Conservation (phyloP, 2,888 invertebrate genomes). For the Drosophila parthenogenetica region DNA sequence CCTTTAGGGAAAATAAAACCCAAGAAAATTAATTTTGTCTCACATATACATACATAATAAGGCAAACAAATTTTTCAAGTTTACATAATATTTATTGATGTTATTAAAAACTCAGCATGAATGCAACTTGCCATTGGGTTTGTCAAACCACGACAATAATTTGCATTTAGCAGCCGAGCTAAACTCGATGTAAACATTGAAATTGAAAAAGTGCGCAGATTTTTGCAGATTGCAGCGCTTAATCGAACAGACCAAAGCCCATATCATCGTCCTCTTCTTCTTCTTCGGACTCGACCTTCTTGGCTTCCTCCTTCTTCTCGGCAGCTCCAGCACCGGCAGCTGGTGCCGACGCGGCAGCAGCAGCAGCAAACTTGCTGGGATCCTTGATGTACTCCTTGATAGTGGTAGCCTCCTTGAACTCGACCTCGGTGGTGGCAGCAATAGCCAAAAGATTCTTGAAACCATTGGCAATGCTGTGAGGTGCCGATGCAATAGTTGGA, state of each 20-base stretch:
- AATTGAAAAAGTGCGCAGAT: conserved; percentile 28
- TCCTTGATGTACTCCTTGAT: conserved; percentile 98
- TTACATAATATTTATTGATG: conserved; percentile 59
- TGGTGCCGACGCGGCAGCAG: conserved; percentile 87
- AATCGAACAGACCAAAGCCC: conserved; percentile 98
- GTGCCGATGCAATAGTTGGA: conserved; percentile 98
- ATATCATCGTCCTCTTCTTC: conserved; percentile 96
- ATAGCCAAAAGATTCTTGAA: conserved; percentile 99
- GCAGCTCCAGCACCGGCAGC: conserved; percentile 87
- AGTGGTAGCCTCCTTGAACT: conserved; percentile 96
- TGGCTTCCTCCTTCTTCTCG: conserved; percentile 90
- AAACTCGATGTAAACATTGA: conserved; percentile 50
- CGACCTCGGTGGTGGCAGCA: conserved; percentile 97
- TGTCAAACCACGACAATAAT: conserved; percentile 85
- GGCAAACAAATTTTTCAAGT: conserved; percentile 31
- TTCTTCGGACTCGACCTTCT: conserved; percentile 91
- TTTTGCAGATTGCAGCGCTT: conserved; percentile 81
- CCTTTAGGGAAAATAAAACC: too few species aligned
- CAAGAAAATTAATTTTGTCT: background rate
- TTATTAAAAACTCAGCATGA: conserved; percentile 14
- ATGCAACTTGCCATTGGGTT: conserved; percentile 84
- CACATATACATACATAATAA: background rate
- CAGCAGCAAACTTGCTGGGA: conserved; percentile 96
- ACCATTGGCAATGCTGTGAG: conserved; percentile 98
- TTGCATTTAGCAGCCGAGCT: conserved; percentile 56